Base-by-base conservation (phyloP, 2,888 invertebrate species). In the Eupithecia tripunctaria region DNA sequence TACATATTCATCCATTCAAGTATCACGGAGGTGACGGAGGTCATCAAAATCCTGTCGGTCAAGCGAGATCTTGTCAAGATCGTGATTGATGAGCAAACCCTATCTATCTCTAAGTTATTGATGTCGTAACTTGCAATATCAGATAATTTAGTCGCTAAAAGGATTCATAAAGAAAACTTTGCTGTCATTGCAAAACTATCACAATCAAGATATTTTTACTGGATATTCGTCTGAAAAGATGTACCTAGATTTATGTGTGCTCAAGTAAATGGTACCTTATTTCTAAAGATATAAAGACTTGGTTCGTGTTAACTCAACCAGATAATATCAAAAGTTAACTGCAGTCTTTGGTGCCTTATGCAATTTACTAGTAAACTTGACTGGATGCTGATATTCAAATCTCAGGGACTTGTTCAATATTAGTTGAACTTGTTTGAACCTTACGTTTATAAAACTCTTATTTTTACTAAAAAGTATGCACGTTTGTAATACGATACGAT, bases 171-270 rank as follows among this genome's bases (percentile, higher is more conserved):
- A 25, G 56, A 56, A 5, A 25, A 25, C 25, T 56, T 56, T 12
- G 56, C 56, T 25, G 56, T 56, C 56, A 56, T 56, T 56, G 56
- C 25, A 56, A 56, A 56, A 56, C 21, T 51, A 21, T 51, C 51
- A 12, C 56, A 25, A 56, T 21, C 56, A 25, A 56, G 12, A 12
- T 3, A 25, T 25, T 56, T 51, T 51, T 51, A 51, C 7, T 21
- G 12, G 12, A 25, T 51, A 51, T 51, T 21, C 51, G 21, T 51
- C 21, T 51, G 12, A 2, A 12, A 12, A 21, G 21, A 47, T 10
- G 47, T 47, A 47, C n/a, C n/a, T n/a, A 43, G 18, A 43, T 43
- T 15, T 43, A 6, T 6, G 15, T 15, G 18, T 56, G 21, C 21
- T 4, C 51, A 25, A 56, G 51, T 56, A 14, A 56, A 25, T 25